A percentile compares a stretch with the other conserved stretches of the same genome.
phyloP scores from a whole-genome alignment of 2,888 invertebrate species.

The Palloptera scutellata region DNA sequence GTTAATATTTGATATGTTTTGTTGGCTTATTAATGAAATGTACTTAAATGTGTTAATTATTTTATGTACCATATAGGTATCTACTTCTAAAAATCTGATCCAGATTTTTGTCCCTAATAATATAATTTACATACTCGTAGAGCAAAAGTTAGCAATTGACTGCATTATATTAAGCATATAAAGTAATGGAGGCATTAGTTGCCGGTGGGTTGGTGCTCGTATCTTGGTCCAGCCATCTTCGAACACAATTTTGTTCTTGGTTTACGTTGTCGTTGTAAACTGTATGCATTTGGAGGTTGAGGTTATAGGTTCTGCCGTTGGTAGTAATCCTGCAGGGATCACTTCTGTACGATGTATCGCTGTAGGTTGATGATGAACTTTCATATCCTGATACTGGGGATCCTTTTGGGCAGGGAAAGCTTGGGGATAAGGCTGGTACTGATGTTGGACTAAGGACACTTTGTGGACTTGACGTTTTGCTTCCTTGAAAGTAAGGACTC shows the following conservation, averaged over 20 bases:
- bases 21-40: too few species aligned
- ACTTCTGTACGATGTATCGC: slow-evolving; percentile 52
- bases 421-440: slow-evolving; percentile 51
- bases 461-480: slow-evolving; percentile 39
- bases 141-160: slow-evolving; percentile 12
- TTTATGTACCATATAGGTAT: too few species aligned
- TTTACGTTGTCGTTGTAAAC: slow-evolving; percentile 67
- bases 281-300: slow-evolving; percentile 68
- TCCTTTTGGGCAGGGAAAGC: slow-evolving; percentile 64
- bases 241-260: slow-evolving; percentile 64
- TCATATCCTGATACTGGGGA: slow-evolving; percentile 64
- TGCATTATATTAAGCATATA: slow-evolving; percentile 38
- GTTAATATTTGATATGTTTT: too few species aligned
- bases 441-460: slow-evolving; percentile 50
- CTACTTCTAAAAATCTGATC: too few species aligned
- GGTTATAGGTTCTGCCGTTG: slow-evolving; percentile 59
- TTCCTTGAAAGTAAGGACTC: slow-evolving; percentile 54
- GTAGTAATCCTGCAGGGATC: slow-evolving; percentile 36
- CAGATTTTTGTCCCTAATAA: too few species aligned
- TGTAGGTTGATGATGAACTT: slow-evolving; percentile 63
- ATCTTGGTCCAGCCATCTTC: slow-evolving; percentile 69
- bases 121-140: neutral
- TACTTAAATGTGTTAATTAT: too few species aligned
- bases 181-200: slow-evolving; percentile 44
- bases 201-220: slow-evolving; percentile 35